phyloP scores from a whole-genome alignment of 2,888 invertebrate genomes.

The Dendrolimus pini region DNA sequence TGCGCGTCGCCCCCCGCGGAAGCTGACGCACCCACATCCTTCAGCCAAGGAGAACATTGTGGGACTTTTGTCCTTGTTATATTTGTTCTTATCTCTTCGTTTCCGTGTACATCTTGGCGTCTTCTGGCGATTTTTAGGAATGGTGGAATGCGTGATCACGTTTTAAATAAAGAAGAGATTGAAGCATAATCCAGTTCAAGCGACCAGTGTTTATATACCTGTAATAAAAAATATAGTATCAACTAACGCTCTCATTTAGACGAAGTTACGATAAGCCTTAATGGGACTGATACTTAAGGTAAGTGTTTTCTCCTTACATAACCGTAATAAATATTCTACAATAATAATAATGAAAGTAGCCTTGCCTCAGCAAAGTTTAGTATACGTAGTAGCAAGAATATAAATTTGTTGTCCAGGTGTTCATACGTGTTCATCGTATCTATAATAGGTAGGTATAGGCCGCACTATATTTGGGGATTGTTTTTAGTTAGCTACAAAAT shows the following conservation, averaged over 20 bases:
- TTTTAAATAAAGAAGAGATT: constrained; percentile 5
- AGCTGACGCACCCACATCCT: constrained; percentile 68
- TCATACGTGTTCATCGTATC: too few species aligned
- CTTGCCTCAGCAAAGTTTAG: too few species aligned
- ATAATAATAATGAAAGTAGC: too few species aligned
- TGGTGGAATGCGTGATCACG: constrained; percentile 28
- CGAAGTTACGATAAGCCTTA: neutral
- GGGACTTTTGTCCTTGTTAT: constrained; percentile 62
- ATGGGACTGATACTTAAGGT: neutral
- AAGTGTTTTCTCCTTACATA: neutral
- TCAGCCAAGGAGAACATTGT: constrained; percentile 69
- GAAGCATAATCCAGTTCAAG: constrained; percentile 25
- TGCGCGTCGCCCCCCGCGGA: constrained; percentile 52
- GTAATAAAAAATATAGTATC: constrained; percentile 12
- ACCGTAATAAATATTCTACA: neutral
- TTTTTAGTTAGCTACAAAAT: too few species aligned
- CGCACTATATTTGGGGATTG: too few species aligned
- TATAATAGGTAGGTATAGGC: too few species aligned
- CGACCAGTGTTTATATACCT: constrained; percentile 15
- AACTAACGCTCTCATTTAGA: neutral
- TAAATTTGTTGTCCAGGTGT: too few species aligned
- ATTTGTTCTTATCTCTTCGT: constrained; percentile 68
- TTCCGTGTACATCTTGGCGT: constrained; percentile 64
- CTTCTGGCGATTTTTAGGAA: constrained; percentile 61
- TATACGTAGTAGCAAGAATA: too few species aligned